A percentile compares a stretch with the other conserved stretches of the same genome.
Evolutionary conservation across 1,140 invertebrate species (phyloP).

Genomic region (Nephila pilipes): DNA sequence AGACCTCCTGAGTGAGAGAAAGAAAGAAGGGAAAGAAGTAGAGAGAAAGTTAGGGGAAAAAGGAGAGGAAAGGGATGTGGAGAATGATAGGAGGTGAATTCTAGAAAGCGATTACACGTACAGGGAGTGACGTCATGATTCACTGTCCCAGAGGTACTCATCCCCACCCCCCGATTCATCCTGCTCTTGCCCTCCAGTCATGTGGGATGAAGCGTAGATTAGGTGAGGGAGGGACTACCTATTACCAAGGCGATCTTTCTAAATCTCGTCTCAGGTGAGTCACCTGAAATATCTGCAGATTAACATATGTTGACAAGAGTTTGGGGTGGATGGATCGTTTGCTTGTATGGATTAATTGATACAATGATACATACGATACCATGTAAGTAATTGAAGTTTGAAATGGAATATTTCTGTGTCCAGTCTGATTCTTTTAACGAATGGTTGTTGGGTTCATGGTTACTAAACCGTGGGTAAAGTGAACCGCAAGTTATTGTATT

Average conservation of each 20-base stretch:
- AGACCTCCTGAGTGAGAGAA: neutral
- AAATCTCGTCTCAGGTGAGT: neutral
- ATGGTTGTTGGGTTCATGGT: no score
- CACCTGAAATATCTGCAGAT: no score
- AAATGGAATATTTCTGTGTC: no score
- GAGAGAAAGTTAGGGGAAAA: neutral
- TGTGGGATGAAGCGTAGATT: constrained; percentile 30
- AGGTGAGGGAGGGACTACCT: neutral
- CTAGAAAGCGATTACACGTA: constrained; percentile 71
- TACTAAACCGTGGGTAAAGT: no score
- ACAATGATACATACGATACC: no score
- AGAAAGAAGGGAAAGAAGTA: neutral
- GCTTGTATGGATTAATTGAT: no score
- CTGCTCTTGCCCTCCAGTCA: neutral
- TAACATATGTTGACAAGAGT: no score
- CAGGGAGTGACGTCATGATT: constrained; percentile 66
- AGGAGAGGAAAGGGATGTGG: neutral
- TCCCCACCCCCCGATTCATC: constrained; percentile 21
- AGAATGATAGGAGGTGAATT: constrained; percentile 68
- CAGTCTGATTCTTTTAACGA: no score
- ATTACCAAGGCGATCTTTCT: neutral
- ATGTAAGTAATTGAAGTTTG: no score
- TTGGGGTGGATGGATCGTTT: no score
- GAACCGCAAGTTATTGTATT: no score
- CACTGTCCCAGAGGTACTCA: constrained; percentile 65